These are phyloP conservation scores for Apis laboriosa DNA, from an alignment of 1,140 invertebrate species.

Conservation along the genomic window DNA sequence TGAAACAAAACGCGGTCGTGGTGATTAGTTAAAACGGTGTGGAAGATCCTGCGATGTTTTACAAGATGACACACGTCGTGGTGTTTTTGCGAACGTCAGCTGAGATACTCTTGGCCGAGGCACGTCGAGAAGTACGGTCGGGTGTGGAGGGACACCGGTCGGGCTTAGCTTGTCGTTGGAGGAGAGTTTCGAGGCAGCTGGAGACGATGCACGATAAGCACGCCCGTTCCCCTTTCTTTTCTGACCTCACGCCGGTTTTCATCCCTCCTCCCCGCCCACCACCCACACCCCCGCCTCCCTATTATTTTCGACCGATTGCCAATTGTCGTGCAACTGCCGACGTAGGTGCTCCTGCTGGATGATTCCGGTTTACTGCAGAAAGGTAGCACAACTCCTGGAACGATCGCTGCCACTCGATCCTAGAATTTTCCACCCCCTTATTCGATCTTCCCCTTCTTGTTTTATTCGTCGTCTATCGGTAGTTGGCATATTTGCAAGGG, in stretches of 20 bases:
- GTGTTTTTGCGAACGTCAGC: conserved; percentile 74
- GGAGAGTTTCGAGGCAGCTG: conserved; percentile 68
- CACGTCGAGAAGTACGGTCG: conserved; percentile 52
- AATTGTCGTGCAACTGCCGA: conserved; percentile 60
- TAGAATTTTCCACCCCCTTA: neutral
- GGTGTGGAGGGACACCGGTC: conserved; percentile 51
- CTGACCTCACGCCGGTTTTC: conserved; percentile 67
- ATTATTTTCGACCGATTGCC: conserved; percentile 67
- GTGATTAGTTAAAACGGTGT: conserved; percentile 24
- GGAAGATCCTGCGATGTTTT: conserved; percentile 3
- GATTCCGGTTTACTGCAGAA: conserved; percentile 5
- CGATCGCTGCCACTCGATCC: conserved; percentile 9
- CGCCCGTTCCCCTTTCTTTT: conserved; percentile 75
- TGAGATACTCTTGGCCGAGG: conserved; percentile 45
- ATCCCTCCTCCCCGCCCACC: conserved; percentile 33
- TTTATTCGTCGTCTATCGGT: neutral
- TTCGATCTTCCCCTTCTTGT: neutral
- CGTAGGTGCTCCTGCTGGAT: conserved; percentile 37
- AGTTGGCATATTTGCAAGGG: too few relatives aligned
- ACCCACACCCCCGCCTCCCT: conserved; percentile 14
- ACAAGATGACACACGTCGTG: conserved; percentile 55
- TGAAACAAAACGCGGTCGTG: neutral
- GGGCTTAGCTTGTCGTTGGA: conserved; percentile 48
- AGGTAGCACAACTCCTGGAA: neutral
- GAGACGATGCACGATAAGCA: conserved; percentile 81